Percentiles rank a stretch among this genome's conserved stretches.
Conservation (phyloP, 2,113 vertebrate genomes). For the Cochlearius cochlearius region DNA sequence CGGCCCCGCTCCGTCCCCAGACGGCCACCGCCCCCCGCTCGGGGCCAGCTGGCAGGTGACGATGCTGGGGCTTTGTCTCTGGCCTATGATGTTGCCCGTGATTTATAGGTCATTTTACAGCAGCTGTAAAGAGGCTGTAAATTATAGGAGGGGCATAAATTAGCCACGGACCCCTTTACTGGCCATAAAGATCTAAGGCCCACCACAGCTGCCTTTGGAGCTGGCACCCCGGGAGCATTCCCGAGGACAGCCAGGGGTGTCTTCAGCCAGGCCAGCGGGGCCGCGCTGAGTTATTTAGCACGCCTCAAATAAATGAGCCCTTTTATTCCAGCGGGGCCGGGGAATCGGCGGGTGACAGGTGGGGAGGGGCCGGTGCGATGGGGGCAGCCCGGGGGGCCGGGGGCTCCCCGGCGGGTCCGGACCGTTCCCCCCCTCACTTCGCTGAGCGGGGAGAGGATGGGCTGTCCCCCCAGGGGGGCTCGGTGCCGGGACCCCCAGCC, state of each 20-base stretch:
- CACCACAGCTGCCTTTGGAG: slow-evolving; percentile 54
- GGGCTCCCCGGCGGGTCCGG: neutral
- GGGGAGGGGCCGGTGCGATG: neutral
- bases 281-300: neutral
- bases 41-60: slow-evolving; percentile 32
- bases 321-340: neutral
- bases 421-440: neutral
- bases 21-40: neutral
- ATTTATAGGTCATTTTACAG: slow-evolving; percentile 69
- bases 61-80: neutral
- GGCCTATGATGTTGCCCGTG: slow-evolving; percentile 32
- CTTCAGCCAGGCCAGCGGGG: neutral
- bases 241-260: slow-evolving; percentile 23
- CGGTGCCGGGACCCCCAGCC: neutral
- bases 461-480: fast-evolving
- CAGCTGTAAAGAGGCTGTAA: slow-evolving; percentile 70
- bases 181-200: slow-evolving; percentile 67
- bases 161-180: slow-evolving; percentile 63
- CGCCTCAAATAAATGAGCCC: slow-evolving; percentile 4
- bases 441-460: fast-evolving
- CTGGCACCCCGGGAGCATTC: slow-evolving; percentile 42
- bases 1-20: neutral
- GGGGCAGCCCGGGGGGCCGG: neutral
- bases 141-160: slow-evolving; percentile 70
- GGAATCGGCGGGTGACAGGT: neutral